phyloP scores from a whole-genome alignment of 2,797 vertebrate genomes.

The Otus scops region DNA sequence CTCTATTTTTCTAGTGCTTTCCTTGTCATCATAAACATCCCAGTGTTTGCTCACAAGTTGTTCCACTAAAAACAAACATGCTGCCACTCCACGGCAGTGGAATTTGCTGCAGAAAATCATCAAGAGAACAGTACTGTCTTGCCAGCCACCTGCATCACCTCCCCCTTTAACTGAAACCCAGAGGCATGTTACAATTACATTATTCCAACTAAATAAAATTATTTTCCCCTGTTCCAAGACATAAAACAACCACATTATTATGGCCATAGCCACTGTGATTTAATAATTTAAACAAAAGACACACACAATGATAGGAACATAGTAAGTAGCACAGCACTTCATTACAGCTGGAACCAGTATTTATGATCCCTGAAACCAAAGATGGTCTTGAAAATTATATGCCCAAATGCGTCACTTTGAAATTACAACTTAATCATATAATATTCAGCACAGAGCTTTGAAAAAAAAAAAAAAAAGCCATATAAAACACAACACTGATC shows the following conservation, averaged over 20 bases:
- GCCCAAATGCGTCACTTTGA: background rate
- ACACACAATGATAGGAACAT: constrained; percentile 15
- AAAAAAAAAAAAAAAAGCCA: background rate
- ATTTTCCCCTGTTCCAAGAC: constrained; percentile 44
- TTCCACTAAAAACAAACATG: constrained; percentile 28
- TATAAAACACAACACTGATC: background rate
- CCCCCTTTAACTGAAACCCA: constrained; percentile 29
- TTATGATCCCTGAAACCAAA: constrained; percentile 30
- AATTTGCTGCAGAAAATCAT: constrained; percentile 33
- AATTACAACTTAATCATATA: constrained; percentile 29
- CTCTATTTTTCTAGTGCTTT: background rate
- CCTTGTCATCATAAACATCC: constrained; percentile 18
- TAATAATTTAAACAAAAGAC: constrained; percentile 59
- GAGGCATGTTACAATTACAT: constrained; percentile 55
- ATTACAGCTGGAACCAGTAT: constrained; percentile 19
- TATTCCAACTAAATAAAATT: constrained; percentile 58
- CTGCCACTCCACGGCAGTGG: constrained; percentile 18
- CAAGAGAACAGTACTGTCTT: background rate
- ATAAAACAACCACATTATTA: constrained; percentile 50
- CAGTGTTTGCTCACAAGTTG: constrained; percentile 34
- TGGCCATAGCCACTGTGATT: constrained; percentile 39
- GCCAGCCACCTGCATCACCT: constrained; percentile 45
- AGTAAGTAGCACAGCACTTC: constrained; percentile 43
- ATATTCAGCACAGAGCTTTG: background rate
- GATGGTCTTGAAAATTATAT: background rate